Conservation (phyloP, 2,797 vertebrate species). For the Glossophaga mutica region DNA sequence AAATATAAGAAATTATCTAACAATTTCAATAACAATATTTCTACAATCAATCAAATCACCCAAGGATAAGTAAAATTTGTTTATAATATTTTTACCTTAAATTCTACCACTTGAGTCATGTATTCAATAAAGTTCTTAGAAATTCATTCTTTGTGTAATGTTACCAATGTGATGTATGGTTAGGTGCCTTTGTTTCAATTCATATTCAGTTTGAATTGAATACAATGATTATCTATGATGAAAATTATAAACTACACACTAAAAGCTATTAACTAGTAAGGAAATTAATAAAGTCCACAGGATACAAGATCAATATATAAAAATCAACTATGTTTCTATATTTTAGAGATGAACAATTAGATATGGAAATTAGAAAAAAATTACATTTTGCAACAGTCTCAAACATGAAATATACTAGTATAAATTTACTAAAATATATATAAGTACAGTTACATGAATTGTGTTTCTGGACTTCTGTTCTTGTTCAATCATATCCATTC, state of each 20-base stretch:
- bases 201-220: neutral
- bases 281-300: neutral
- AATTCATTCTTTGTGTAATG: neutral
- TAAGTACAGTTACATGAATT: neutral
- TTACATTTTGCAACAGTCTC: neutral
- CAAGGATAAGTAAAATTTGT: neutral
- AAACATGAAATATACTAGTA: neutral
- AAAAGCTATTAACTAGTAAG: neutral
- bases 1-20: neutral
- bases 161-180: neutral
- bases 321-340: neutral
- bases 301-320: neutral
- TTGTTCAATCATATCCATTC: neutral
- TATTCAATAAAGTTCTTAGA: neutral
- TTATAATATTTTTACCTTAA: neutral
- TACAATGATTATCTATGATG: neutral
- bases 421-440: neutral
- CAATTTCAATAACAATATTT: neutral
- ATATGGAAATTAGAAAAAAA: neutral
- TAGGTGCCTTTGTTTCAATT: neutral
- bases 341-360: neutral
- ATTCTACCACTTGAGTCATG: neutral
- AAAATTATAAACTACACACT: neutral
- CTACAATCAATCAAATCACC: neutral
- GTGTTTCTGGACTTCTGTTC: neutral